These are phyloP conservation scores for Trichonephila clavipes DNA, from an alignment of 1,140 invertebrate genomes.

Conservation along the genomic window DNA sequence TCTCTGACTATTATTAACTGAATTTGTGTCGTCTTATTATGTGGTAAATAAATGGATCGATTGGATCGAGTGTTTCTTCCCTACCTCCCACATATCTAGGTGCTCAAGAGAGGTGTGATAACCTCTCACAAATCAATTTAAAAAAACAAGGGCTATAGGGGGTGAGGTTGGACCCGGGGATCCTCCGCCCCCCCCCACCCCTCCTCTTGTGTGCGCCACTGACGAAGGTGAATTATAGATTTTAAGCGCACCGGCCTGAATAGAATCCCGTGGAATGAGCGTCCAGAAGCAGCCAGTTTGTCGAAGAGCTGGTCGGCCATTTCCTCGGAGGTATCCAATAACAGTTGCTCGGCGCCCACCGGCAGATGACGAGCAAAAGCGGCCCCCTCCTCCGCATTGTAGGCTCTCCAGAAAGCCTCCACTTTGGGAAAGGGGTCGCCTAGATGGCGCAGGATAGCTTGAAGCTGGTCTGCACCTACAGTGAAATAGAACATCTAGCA, in stretches of 20 bases:
- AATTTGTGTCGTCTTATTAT: too few species aligned
- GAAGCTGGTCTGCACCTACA: conserved; percentile 28
- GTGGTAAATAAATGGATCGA: too few species aligned
- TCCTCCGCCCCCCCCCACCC: too few species aligned
- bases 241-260: neutral
- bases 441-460: neutral
- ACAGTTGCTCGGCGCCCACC: neutral
- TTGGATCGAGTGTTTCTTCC: too few species aligned
- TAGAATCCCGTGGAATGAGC: neutral
- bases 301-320: conserved; percentile 6
- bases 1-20: too few species aligned
- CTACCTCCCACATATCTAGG: too few species aligned
- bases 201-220: too few species aligned
- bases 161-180: too few species aligned
- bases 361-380: neutral
- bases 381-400: neutral
- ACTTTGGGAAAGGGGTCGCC: neutral
- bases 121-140: too few species aligned
- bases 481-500: neutral
- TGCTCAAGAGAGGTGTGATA: too few species aligned
- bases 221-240: neutral
- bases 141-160: too few species aligned
- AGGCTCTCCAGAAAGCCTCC: conserved; percentile 47
- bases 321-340: conserved; percentile 15
- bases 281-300: neutral